Base-by-base conservation (phyloP, 2,113 vertebrate genomes). In the Plecotus auritus region DNA sequence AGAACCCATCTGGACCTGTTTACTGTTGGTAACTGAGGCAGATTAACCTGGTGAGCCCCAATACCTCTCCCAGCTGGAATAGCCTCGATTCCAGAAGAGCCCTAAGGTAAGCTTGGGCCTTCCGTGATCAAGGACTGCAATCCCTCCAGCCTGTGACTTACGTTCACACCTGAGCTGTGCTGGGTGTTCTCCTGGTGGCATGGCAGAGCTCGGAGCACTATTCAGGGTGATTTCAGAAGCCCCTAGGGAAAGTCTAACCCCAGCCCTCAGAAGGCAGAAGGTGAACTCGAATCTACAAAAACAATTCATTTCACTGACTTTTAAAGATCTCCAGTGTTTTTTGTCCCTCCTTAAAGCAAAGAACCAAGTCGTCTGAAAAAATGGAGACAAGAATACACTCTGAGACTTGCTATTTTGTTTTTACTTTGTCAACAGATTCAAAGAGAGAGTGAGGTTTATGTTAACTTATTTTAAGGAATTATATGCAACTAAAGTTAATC, bases 371-470 rank as follows among this genome's bases (percentile, higher is more conserved):
- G 73, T 83, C 6, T 82, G 81, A 35, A 67, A 86, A 94, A 59
- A 32, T 2, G 7, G 42, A 91, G 40, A 78, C 23, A 73, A 47
- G 14, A 74, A 81, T 61, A 82, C 1, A 54, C 2, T 23, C 30
- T 45, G 54, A 64, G 9, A 2, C 7, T 92, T 72, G 37, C n/a
- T 54, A 26, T 69, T 94, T 90, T 82, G 11, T 69, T 94, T 89
- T 96, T 64, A 37, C 9, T 80, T 88, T 87, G 93, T 85, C 28
- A 88, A 77, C 16, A 90, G 77, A 76, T 90, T 90, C 26, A 78
- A 47, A 88, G 42, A 88, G 9, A 69, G 32, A 84, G 17, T 85
- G 18, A n/a, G 74, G 70, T 93, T 93, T 76, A 70, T 28, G 35
- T 51, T 56, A 72, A 77, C 16, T 45, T 13, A 88, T 49, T 66